A percentile compares a stretch with the other conserved stretches of the same genome.
phyloP scores from a whole-genome alignment of 2,113 vertebrate species.

The Centrocercus urophasianus region DNA sequence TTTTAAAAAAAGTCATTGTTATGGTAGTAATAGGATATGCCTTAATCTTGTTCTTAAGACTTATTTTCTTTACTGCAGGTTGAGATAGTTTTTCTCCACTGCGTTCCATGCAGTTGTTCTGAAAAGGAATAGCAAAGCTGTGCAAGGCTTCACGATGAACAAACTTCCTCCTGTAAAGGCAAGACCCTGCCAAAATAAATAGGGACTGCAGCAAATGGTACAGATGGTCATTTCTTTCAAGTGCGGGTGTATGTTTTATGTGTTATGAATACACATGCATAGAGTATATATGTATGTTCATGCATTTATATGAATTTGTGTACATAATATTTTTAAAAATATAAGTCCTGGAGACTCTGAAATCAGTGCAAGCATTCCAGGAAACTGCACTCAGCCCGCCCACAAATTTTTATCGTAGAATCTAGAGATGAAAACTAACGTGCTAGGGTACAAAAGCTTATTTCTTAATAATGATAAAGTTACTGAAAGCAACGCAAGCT shows the following conservation, averaged over 20 bases:
- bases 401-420: neutral
- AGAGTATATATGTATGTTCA: too few species aligned
- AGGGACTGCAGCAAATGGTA: conserved; percentile 19
- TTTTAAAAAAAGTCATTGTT: conserved; percentile 82
- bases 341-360: neutral
- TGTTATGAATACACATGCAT: neutral
- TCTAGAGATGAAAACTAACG: neutral
- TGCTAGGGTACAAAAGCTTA: conserved; percentile 29
- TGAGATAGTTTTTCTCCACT: conserved; percentile 45
- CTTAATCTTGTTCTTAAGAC: conserved; percentile 71
- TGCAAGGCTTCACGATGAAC: neutral
- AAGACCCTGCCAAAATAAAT: conserved; percentile 62
- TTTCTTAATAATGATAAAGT: conserved; percentile 63
- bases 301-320: neutral
- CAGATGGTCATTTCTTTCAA: conserved; percentile 14
- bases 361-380: neutral
- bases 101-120: conserved; percentile 55
- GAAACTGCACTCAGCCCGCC: neutral
- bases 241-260: accelerated
- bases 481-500: conserved; percentile 15
- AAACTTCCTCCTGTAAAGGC: conserved; percentile 12
- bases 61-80: conserved; percentile 74
- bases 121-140: conserved; percentile 32
- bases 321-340: neutral
- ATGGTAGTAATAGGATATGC: conserved; percentile 91